Evolutionary conservation across 1,140 invertebrate species (phyloP).

Genomic region (Sminthurinus signatus): DNA sequence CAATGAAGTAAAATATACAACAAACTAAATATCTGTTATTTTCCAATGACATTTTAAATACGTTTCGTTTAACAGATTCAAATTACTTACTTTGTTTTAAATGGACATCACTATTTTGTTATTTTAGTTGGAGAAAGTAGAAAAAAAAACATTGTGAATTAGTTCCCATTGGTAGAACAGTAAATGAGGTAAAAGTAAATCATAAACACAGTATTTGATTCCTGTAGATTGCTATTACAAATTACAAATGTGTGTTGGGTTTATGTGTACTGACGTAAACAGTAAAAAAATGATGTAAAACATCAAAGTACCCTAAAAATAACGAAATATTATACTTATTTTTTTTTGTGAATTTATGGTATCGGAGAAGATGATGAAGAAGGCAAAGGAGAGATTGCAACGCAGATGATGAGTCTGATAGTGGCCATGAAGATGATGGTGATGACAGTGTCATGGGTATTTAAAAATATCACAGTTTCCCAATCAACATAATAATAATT

Average conservation of each 20-base stretch:
- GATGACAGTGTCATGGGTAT: no score
- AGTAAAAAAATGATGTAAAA: no score
- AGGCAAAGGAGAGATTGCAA: constrained; percentile 22
- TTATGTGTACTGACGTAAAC: no score
- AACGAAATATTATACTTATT: not conserved
- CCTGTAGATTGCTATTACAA: not conserved
- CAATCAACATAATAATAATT: no score
- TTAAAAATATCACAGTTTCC: no score
- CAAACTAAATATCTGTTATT: no score
- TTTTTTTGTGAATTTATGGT: not conserved
- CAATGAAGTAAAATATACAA: constrained; percentile 18
- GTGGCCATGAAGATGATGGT: no score
- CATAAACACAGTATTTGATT: no score
- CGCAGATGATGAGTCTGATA: constrained; percentile 18
- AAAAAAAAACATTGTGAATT: constrained; percentile 26
- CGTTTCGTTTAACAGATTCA: no score
- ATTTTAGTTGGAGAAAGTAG: constrained; percentile 27
- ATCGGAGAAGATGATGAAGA: constrained; percentile 20
- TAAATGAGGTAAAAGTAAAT: constrained; percentile 17
- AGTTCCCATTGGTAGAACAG: constrained; percentile 24
- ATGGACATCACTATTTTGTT: no score
- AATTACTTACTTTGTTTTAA: not conserved
- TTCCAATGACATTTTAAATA: not conserved
- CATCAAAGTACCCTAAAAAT: no score
- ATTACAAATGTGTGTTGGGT: not conserved